Base-by-base conservation (phyloP, 2,113 vertebrate genomes). In the Solea solea region DNA sequence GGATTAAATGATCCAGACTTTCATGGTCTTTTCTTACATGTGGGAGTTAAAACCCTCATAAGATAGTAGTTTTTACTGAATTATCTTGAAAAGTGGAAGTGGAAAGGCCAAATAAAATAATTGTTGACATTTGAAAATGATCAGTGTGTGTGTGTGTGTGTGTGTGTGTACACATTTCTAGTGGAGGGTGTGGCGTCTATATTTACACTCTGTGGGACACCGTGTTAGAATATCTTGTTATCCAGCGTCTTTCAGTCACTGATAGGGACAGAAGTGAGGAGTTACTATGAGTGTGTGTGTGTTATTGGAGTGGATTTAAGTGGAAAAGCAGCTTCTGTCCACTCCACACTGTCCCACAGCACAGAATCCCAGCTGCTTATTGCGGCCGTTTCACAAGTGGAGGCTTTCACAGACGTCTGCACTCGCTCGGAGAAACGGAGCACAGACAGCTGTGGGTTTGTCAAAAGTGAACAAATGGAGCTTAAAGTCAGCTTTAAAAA, bases 221-320 rank as follows among this genome's bases (percentile, higher is more conserved):
- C 66, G 73, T 83, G 80, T 76, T 72, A 88, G 72, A 89, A 83
- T 89, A 89, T 76, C 67, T 57, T 9, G 12, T 80, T 64, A 77
- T 72, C 63, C 48, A 8, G 62, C 85, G 67, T 66, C 59, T 87
- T 83, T 88, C 76, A 72, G 76, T 39, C 54, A 50, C 59, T 70
- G 80, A 89, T 68, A 82, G 80, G 48, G 56, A 74, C 62, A 61
- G 72, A 57, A 61, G 76, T 59, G 53, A 15, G 53, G 10, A 60
- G 13, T 41, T 15, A 16, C 62, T 54, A 48, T 59, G n/a, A 49
- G 13, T 45, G 39, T 41, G 27, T 41, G 42, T 55, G 15, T 67
- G 41, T 60, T 44, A 11, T 44, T 8, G 2, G 8, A 44, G 42
- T 44, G 42, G 8, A 44, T 44, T 44, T 44, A 7, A 42, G 9